These are phyloP conservation scores for Perognathus longimembris DNA, from an alignment of 2,113 vertebrate species.

Conservation along the genomic window DNA sequence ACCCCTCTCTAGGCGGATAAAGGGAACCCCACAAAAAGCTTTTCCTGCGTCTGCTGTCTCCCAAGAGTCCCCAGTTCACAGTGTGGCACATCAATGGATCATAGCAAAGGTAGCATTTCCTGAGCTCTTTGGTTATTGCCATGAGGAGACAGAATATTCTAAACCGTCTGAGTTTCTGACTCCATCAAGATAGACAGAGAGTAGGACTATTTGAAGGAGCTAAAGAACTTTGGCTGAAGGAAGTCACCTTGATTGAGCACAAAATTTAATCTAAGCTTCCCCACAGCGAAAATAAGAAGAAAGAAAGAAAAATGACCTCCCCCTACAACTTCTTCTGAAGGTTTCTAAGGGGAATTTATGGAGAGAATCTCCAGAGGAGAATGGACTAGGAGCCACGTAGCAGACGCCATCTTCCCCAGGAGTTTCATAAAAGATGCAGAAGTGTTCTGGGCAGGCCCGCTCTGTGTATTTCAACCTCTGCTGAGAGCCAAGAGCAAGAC, in stretches of 20 bases:
- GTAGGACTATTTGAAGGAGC: not conserved
- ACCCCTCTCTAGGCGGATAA: not conserved
- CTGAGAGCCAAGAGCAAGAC: conserved; percentile 3
- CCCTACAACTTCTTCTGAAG: not conserved
- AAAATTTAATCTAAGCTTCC: conserved; percentile 26
- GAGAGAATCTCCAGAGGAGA: not conserved
- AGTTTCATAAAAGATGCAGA: not conserved
- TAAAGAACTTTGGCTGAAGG: conserved; percentile 21
- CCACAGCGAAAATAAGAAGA: conserved; percentile 53
- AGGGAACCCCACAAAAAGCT: too few relatives aligned
- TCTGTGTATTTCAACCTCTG: not conserved
- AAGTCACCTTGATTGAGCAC: conserved; percentile 26
- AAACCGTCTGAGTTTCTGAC: conserved; percentile 17
- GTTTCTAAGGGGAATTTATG: not conserved
- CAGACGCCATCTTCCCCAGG: not conserved
- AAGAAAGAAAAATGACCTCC: conserved; percentile 35
- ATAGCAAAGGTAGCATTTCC: not conserved
- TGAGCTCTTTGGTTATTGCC: not conserved
- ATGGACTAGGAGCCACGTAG: not conserved
- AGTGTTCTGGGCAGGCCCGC: not conserved
- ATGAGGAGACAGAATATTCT: conserved; percentile 30
- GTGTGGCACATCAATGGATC: not conserved
- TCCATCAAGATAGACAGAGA: not conserved
- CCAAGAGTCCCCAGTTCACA: not conserved
- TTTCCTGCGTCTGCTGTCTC: not conserved